These are phyloP conservation scores for Ophioninae sp. DNA, from an alignment of 2,888 invertebrate species.

Conservation along the genomic window DNA sequence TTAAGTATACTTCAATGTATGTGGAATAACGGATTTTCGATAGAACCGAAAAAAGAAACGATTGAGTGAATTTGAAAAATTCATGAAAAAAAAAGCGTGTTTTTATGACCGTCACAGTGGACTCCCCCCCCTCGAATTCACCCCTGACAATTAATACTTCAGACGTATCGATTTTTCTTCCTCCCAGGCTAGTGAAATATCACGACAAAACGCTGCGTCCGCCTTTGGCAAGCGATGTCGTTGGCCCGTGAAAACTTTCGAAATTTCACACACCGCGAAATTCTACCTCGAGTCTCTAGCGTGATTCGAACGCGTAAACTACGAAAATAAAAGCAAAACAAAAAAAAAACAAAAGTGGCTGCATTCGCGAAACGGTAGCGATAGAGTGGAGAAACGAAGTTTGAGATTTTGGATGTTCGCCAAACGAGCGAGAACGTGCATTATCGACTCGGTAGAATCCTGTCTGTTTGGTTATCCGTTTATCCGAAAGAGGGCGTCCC, in stretches of 20 bases:
- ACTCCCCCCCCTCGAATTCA: neutral
- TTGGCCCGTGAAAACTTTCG: constrained; percentile 30
- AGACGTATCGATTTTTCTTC: constrained; percentile 5
- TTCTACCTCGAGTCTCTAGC: constrained; percentile 21
- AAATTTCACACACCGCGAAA: constrained; percentile 29
- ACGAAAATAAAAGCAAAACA: neutral
- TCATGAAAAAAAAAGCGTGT: neutral
- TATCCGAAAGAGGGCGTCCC: neutral
- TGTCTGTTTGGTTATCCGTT: neutral
- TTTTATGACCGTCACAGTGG: too few species aligned
- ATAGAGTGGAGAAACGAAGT: neutral
- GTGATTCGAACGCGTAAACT: constrained; percentile 48
- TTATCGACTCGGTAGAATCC: neutral
- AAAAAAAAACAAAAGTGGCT: neutral
- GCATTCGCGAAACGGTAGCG: constrained; percentile 4
- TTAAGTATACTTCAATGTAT: too few species aligned
- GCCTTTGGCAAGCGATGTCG: constrained; percentile 37
- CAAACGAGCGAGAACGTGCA: neutral
- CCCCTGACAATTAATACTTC: neutral
- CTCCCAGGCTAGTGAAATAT: neutral
- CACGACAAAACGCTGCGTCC: constrained; percentile 3
- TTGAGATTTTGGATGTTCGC: neutral
- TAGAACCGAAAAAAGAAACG: too few species aligned
- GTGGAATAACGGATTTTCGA: too few species aligned
- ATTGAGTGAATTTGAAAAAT: too few species aligned